A percentile compares a stretch with the other conserved stretches of the same genome.
Evolutionary conservation across 1,140 invertebrate genomes (phyloP).

Genomic region (Oedothorax gibbosus): DNA sequence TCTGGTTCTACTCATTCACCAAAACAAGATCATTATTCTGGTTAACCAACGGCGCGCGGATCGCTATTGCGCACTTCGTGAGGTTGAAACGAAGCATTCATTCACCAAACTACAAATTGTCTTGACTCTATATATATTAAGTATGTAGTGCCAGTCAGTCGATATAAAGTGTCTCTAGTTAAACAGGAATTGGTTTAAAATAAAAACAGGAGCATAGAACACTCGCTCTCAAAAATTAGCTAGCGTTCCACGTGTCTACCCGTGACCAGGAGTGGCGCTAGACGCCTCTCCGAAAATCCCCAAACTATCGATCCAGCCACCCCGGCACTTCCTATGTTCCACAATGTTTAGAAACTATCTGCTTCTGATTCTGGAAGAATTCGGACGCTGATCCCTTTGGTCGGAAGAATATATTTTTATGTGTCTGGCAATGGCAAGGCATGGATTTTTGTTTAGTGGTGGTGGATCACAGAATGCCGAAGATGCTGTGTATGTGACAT

Average conservation of each 20-base stretch:
- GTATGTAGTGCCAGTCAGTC: too few relatives aligned
- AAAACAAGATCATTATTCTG: too few relatives aligned
- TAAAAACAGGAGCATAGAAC: too few relatives aligned
- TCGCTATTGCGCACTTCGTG: too few relatives aligned
- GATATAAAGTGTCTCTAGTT: too few relatives aligned
- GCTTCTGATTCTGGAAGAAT: background rate
- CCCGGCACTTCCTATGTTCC: constrained; percentile 3
- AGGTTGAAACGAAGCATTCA: too few relatives aligned
- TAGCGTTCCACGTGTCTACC: background rate
- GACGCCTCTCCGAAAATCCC: constrained; percentile 22
- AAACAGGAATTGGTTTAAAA: too few relatives aligned
- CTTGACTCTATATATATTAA: too few relatives aligned
- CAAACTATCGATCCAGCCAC: constrained; percentile 36
- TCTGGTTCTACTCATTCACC: too few relatives aligned
- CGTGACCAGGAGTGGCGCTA: constrained; percentile 38
- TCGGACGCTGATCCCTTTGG: background rate
- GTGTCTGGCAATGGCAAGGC: background rate
- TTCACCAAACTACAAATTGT: too few relatives aligned
- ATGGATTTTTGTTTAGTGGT: background rate
- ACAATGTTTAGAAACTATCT: constrained; percentile 11
- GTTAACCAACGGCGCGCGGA: too few relatives aligned
- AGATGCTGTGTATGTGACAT: background rate
- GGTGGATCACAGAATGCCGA: background rate
- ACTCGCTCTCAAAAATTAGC: too few relatives aligned
- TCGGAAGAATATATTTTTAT: background rate